Evolutionary conservation across 2,113 vertebrate species (phyloP), one percentile per base, ranked within the genome.

Genomic region (Gadus macrocephalus): DNA sequence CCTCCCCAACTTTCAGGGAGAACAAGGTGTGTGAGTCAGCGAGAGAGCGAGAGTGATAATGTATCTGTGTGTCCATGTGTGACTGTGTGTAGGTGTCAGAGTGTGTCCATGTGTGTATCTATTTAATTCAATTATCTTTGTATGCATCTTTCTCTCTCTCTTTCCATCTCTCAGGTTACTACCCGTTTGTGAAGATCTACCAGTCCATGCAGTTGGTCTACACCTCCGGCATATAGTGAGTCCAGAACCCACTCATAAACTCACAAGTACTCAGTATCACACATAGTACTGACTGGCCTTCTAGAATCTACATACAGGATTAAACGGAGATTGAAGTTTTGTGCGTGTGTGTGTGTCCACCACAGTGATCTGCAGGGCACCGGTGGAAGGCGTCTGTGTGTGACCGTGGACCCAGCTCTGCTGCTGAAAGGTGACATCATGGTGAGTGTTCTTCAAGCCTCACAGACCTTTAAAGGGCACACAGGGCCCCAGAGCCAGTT

Each of bases 171-270:
- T 65, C 72, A 96, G 95, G 93, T 69, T 97, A 93, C 85, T 93
- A 91, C 78, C 95, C 95, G 16, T 96, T 97, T 88, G 77, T 96
- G 80, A 97, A 97, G 91, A 95, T 97, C 86, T 96, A 97, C 88
- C 95, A 97, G 87, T 94, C 95, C 81, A 95, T 96, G 95, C 95
- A 97, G 88, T 86, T 96, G 15, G 94, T 97, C 75, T 96, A 96
- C 82, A 97, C 95, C 2, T 97, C 95, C 35, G 95, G 95, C 73
- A 93, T 97, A 83, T 97, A 97, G 95, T 97, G 83, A 95, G 95
- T 93, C 17, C 31, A 35, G 31, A 4, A 4, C 31, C 4, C 31
- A 5, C 31, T 4, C 6, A 5, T 35, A 35, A 35, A 35, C 31
- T 25, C 25, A 35, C 31, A 35, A 35, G 31, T 35, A 35, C 31